Percentiles rank a stretch among this genome's conserved stretches.
phyloP scores from a whole-genome alignment of 2,113 vertebrate species.

The Falco punctatus region DNA sequence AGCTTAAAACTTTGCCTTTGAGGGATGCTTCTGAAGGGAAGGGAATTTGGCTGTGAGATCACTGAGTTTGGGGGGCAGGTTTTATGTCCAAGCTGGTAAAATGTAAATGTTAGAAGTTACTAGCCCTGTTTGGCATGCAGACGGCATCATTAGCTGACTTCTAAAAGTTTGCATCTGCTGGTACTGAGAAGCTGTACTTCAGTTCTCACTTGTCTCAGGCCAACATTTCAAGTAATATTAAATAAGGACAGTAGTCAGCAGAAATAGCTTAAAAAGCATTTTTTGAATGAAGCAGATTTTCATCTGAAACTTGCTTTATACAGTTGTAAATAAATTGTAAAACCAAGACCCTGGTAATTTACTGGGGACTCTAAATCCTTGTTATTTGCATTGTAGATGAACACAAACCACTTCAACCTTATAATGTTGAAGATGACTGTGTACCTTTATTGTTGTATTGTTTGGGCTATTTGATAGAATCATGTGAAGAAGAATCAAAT shows the following conservation, averaged over 20 bases:
- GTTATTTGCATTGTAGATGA: neutral
- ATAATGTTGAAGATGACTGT: neutral
- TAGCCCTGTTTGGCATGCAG: neutral
- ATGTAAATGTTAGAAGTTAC: neutral
- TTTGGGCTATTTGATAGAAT: neutral
- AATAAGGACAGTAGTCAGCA: neutral
- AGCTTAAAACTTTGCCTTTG: neutral
- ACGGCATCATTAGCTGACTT: neutral
- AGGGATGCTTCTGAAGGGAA: neutral
- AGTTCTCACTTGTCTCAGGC: neutral
- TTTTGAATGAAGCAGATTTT: neutral
- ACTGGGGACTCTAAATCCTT: neutral
- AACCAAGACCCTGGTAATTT: neutral
- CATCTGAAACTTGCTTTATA: neutral
- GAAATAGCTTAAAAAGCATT: neutral
- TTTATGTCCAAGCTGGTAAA: neutral
- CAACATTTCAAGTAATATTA: neutral
- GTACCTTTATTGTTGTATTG: neutral
- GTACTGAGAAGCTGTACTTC: neutral
- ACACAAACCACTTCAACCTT: neutral
- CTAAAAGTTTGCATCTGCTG: neutral
- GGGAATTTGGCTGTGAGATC: neutral
- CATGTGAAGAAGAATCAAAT: neutral
- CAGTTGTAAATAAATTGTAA: neutral
- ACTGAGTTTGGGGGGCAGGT: rapidly evolving